Base-by-base conservation (phyloP, 2,113 vertebrate genomes). In the Romanogobio albipinnatus region DNA sequence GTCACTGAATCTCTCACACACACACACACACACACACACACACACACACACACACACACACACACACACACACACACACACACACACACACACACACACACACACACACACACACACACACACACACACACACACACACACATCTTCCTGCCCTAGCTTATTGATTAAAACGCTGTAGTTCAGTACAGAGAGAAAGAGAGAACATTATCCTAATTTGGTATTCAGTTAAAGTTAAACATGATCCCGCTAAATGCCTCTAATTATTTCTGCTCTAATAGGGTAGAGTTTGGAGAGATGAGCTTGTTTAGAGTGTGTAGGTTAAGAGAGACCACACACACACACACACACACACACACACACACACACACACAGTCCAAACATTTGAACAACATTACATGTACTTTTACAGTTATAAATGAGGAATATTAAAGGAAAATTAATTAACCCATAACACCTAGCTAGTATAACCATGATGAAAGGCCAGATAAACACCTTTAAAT, bases 141-240 rank as follows among this genome's bases (percentile, higher is more conserved):
- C 9, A 68, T 29, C 13, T 17, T 47, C 81, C 39, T 26, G 39
- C 62, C 1, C 53, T 88, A 76, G 59, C 59, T 49, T 81, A 81
- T 68, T 81, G 61, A 81, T 81, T 66, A 66, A 81, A 66, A 66
- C 15, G 33, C 53, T 59, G 76, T 26, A 66, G 78, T 51, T 29
- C n/a, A 49, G 61, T 49, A 81, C 9, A 86, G 85, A 89, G 84
- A 73, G 59, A 89, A 77, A 90, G 76, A 26, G 84, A 90, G 83
- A 83, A 83, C 47, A 73, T 71, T 74, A 73, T 73, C 53, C 33
- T 74, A 73, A 73, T 71, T 82, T 71, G 22, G 70, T 53, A 76
- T 81, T 53, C 64, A 36, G 66, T 74, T 74, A 29, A 58, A 39
- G 81, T 83, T 74, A 73, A 59, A 73, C 78, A 81, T 49, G 61